Evolutionary conservation across 2,113 vertebrate genomes (phyloP).

Genomic region (Microtus ochrogaster): DNA sequence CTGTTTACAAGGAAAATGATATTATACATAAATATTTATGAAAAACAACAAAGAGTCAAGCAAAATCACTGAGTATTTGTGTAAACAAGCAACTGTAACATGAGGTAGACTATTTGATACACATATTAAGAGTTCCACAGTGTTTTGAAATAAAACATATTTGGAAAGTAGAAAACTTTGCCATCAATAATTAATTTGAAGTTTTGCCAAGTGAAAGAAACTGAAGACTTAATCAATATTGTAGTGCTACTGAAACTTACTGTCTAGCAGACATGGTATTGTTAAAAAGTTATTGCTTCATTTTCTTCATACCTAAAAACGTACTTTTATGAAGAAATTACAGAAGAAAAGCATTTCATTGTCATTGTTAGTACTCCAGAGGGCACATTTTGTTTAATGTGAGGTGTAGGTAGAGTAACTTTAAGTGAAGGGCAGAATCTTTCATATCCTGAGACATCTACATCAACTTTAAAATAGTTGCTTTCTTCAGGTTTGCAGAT

Average conservation of each 20-base stretch:
- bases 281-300: constrained; percentile 35
- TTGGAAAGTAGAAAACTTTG: constrained; percentile 70
- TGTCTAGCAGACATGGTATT: constrained; percentile 34
- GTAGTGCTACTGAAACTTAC: constrained; percentile 46
- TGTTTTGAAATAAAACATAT: constrained; percentile 65
- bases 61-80: constrained; percentile 75
- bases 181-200: constrained; percentile 81
- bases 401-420: constrained; percentile 12
- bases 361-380: constrained; percentile 53
- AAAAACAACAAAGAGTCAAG: constrained; percentile 80
- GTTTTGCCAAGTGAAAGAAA: constrained; percentile 43
- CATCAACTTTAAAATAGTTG: constrained; percentile 40
- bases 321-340: constrained; percentile 68
- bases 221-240: constrained; percentile 71
- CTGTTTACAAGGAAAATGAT: constrained; percentile 86
- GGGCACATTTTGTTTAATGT: constrained; percentile 47
- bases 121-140: constrained; percentile 78
- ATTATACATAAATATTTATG: constrained; percentile 89
- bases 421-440: constrained; percentile 62
- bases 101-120: constrained; percentile 73
- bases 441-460: constrained; percentile 64
- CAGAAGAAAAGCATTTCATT: constrained; percentile 45
- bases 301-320: neutral
- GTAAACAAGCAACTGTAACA: constrained; percentile 76
- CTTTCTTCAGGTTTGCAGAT: neutral